Evolutionary conservation across 2,888 invertebrate genomes (phyloP).

Genomic region (Unio pictorum): DNA sequence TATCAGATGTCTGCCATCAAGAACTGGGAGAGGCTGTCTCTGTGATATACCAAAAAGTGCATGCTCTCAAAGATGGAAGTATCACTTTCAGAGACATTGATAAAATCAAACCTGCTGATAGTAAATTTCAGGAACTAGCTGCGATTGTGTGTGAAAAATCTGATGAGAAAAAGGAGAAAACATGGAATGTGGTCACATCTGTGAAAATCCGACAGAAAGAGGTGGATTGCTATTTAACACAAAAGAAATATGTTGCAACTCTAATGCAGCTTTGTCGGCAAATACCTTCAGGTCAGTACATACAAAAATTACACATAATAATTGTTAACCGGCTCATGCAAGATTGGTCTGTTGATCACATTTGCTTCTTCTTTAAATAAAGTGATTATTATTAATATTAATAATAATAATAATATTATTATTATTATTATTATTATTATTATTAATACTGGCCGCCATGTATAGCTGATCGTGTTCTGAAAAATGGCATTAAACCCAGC

Average conservation of each 20-base stretch:
- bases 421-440: too few relatives aligned
- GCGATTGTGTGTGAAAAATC: not conserved
- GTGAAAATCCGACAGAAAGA: slow-evolving; percentile 6
- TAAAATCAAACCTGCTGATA: slow-evolving; percentile 6
- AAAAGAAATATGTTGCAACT: not conserved
- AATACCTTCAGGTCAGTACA: not conserved
- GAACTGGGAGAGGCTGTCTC: slow-evolving; percentile 7
- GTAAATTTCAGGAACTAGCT: slow-evolving; percentile 9
- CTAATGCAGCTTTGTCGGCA: slow-evolving; percentile 5
- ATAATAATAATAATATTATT: too few relatives aligned
- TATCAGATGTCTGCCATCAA: not conserved
- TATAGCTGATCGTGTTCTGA: too few relatives aligned
- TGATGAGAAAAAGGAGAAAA: not conserved
- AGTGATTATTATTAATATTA: too few relatives aligned
- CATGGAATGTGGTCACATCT: not conserved
- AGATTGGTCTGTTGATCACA: too few relatives aligned
- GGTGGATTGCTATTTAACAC: not conserved
- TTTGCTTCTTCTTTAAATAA: too few relatives aligned
- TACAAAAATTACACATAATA: too few relatives aligned
- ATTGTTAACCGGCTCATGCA: too few relatives aligned
- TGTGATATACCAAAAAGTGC: slow-evolving; percentile 1
- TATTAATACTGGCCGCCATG: too few relatives aligned
- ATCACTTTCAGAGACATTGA: slow-evolving; percentile 13
- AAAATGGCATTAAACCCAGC: too few relatives aligned
- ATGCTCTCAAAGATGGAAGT: slow-evolving; percentile 5